Base-by-base conservation (phyloP, 2,888 invertebrate genomes). In the Chymomyza caudatula region DNA sequence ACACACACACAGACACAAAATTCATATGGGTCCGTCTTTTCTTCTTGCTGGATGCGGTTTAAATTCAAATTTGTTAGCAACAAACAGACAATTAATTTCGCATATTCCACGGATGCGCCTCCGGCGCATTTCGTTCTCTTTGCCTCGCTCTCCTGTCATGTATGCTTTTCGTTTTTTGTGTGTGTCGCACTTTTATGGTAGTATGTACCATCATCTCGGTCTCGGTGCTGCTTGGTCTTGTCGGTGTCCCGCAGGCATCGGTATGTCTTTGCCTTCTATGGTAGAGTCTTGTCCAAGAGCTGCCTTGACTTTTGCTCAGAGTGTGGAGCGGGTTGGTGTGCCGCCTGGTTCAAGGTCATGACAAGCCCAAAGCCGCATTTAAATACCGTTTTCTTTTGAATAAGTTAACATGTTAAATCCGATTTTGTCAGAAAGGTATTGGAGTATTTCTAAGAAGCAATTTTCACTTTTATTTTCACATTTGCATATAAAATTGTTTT, bases 81-180 rank as follows among this genome's bases (percentile, higher is more conserved):
- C 86, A 82, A 85, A 86, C 87, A 76, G 83, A 86, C 82, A 82
- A 82, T 86, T 82, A 82, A 86, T 86, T 82, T 86, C 77, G 78
- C 85, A 86, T 80, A 84, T 85, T 76, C 71, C 60, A 69, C 51
- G 69, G 20, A 19, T 15, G 29, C 54, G 54, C 25, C 23, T 60
- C 60, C 75, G 76, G 70, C 68, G 67, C 70, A 70, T 67, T 66
- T 64, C 67, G 57, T 65, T 17, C 17, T 13, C 1, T 68, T 62
- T 67, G 67, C 69, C 60, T 60, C 64, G 56, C 64, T 52, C 43
- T 19, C 51, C 23, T 20, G 8, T 43, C 17, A 49, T 47, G 25
- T 29, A 25, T 19, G 15, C 19, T 19, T 8, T 3, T 47, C 4
- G 3, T 19, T 5, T 29, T 13, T 1, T 1, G 5, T 51, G 5